Conservation (phyloP, 2,888 invertebrate species). For the Drosophila emarginata region DNA sequence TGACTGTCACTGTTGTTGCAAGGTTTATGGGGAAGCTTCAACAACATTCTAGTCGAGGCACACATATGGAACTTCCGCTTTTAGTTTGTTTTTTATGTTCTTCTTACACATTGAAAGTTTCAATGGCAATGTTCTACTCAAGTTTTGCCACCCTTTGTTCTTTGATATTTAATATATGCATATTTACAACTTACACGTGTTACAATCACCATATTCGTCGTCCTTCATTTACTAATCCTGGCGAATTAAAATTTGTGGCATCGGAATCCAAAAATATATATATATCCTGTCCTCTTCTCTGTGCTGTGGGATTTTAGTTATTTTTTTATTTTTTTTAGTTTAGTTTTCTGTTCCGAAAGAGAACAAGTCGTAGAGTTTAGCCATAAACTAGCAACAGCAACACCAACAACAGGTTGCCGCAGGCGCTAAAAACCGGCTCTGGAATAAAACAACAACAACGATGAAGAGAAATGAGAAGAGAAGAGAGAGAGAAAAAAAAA, state of each 20-base stretch:
- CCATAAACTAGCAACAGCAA: conserved; percentile 40
- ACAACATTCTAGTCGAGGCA: conserved; percentile 16
- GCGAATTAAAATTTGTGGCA: conserved; percentile 41
- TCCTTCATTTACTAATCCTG: conserved; percentile 82
- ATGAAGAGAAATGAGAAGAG: not conserved
- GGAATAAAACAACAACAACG: conserved; percentile 33
- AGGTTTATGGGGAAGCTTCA: conserved; percentile 21
- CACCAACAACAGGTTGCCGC: conserved; percentile 55
- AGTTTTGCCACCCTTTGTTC: not conserved
- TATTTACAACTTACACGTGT: conserved; percentile 86
- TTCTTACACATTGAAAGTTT: conserved; percentile 27
- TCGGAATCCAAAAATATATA: conserved; percentile 40
- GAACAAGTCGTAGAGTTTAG: conserved; percentile 47
- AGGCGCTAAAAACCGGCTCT: conserved; percentile 69
- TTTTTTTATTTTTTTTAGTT: not conserved
- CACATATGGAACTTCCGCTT: conserved; percentile 36
- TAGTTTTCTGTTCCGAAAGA: conserved; percentile 40
- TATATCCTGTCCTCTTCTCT: conserved; percentile 7
- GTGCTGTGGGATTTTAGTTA: conserved; percentile 34
- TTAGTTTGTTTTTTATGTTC: conserved; percentile 22
- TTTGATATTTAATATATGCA: not conserved
- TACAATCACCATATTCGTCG: conserved; percentile 89
- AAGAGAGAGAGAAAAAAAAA: conserved; percentile 12
- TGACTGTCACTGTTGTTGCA: conserved; percentile 29
- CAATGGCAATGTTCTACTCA: conserved; percentile 15